Evolutionary conservation across 2,888 invertebrate genomes (phyloP).

Genomic region (Philhelius pedissequus): DNA sequence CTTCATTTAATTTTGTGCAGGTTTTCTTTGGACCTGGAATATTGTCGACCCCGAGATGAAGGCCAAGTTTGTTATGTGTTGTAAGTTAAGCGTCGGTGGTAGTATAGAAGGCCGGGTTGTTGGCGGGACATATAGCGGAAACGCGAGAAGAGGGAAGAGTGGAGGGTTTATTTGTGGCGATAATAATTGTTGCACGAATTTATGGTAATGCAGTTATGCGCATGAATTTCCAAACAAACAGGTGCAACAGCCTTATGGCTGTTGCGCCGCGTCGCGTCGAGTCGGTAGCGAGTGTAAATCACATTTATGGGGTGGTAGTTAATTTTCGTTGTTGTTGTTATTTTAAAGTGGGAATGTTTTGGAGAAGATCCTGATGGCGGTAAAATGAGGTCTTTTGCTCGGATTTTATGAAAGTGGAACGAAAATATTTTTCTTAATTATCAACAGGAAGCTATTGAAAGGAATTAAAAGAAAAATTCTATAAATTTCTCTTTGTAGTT

Average conservation of each 20-base stretch:
- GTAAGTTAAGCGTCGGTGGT: not conserved
- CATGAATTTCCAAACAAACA: slow-evolving; percentile 37
- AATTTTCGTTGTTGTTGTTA: slow-evolving; percentile 22
- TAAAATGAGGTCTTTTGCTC: not conserved
- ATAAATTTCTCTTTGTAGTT: not conserved
- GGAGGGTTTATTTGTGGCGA: slow-evolving; percentile 29
- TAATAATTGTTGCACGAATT: slow-evolving; percentile 63
- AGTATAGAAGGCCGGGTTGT: no score
- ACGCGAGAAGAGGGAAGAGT: not conserved
- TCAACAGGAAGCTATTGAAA: not conserved
- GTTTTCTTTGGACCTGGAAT: not conserved
- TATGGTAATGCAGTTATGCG: slow-evolving; percentile 57
- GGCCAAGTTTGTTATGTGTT: not conserved
- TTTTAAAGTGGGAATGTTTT: not conserved
- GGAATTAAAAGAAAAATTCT: not conserved
- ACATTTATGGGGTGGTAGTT: slow-evolving; percentile 47
- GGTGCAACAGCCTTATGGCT: slow-evolving; percentile 41
- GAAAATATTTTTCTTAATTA: not conserved
- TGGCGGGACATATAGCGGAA: not conserved
- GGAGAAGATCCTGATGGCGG: no score
- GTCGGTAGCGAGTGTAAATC: slow-evolving; percentile 50
- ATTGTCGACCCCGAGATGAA: not conserved
- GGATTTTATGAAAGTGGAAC: not conserved
- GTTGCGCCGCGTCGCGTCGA: no score
- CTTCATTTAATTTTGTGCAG: not conserved